phyloP scores from a whole-genome alignment of 1,140 invertebrate species.

The Trichogramma pretiosum region DNA sequence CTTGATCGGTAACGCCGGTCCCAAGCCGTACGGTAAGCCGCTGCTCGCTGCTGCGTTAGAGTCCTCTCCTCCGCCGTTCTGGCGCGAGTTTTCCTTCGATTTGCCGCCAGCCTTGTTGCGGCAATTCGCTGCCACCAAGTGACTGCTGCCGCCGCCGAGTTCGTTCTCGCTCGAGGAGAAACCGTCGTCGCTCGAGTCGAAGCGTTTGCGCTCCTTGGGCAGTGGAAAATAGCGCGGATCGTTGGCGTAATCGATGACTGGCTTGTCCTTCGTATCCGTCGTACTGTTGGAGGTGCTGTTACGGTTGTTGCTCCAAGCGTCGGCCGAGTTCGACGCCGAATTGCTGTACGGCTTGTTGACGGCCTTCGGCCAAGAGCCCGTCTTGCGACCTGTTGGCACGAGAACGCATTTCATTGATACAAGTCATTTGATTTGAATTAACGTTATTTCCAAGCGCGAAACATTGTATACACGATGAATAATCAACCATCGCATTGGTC shows the following conservation, averaged over 20 bases:
- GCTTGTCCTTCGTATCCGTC: conserved; percentile 30
- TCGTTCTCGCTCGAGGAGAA: conserved; percentile 57
- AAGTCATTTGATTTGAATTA: too few species aligned
- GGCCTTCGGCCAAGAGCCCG: too few species aligned
- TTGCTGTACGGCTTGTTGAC: too few species aligned
- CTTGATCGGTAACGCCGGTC: not conserved
- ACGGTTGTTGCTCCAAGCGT: conserved; percentile 1
- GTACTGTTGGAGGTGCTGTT: not conserved
- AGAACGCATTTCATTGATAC: too few species aligned
- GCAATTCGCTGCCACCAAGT: conserved; percentile 32
- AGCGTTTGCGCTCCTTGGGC: conserved; percentile 62
- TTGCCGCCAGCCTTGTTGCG: too few species aligned
- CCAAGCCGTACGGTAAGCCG: not conserved
- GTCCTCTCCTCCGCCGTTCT: too few species aligned
- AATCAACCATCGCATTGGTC: too few species aligned
- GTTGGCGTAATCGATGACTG: conserved; percentile 44
- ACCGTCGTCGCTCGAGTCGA: conserved; percentile 58
- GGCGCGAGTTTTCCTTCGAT: conserved; percentile 33
- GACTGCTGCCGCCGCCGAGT: conserved; percentile 45
- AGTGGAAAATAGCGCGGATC: conserved; percentile 66
- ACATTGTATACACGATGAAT: too few species aligned
- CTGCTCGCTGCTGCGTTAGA: not conserved
- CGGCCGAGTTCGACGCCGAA: conserved; percentile 12
- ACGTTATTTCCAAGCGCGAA: too few species aligned
- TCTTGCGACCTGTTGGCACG: too few species aligned